Evolutionary conservation across 2,888 invertebrate species (phyloP).

Genomic region (Tipula confusa): DNA sequence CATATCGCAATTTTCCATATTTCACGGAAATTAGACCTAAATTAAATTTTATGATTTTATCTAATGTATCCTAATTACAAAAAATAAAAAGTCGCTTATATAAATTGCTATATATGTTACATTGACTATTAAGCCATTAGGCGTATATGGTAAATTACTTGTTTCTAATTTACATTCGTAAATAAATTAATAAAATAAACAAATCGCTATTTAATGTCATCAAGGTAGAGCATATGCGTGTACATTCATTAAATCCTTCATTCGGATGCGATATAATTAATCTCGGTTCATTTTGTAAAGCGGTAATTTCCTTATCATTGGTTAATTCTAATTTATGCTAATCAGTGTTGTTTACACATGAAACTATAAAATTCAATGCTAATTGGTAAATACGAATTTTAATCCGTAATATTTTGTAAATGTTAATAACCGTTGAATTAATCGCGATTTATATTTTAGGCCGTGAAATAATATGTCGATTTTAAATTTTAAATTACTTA

Average conservation of each 20-base stretch:
- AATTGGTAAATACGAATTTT: background rate
- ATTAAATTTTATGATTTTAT: background rate
- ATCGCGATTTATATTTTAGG: background rate
- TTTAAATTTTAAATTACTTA: too few relatives aligned
- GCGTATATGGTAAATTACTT: background rate
- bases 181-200: background rate
- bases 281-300: background rate
- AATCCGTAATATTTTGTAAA: background rate
- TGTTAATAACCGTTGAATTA: background rate
- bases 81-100: background rate
- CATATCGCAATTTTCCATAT: constrained; percentile 3
- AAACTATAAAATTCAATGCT: background rate
- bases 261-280: background rate
- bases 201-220: background rate
- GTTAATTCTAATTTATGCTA: background rate
- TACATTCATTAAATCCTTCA: background rate
- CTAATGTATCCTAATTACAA: background rate
- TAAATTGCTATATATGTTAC: background rate
- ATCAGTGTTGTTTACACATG: background rate
- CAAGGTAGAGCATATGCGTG: background rate
- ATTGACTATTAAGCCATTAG: background rate
- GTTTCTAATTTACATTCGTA: background rate
- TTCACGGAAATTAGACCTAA: background rate
- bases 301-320: background rate
- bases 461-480: background rate